Evolutionary conservation across 2,888 invertebrate genomes (phyloP).

Genomic region (Stenotaenia linearis): DNA sequence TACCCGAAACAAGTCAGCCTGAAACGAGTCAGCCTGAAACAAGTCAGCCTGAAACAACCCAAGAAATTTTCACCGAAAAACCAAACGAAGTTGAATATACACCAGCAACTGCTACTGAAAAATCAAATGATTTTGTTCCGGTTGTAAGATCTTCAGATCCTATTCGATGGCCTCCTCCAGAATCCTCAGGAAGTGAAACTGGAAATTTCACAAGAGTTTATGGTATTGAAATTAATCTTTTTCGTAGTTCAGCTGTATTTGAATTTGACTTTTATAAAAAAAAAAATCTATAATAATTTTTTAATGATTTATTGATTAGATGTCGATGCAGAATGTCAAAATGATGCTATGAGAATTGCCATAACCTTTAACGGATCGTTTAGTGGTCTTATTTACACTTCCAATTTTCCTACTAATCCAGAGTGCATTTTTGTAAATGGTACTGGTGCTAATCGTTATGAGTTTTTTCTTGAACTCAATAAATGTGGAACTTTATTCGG

Average conservation of each 20-base stretch:
- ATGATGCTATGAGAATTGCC: slow-evolving; percentile 90
- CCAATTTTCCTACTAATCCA: slow-evolving; percentile 86
- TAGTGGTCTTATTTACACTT: slow-evolving; percentile 79
- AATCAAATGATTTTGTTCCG: not conserved
- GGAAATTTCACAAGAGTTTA: slow-evolving; percentile 81
- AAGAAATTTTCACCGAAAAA: not conserved
- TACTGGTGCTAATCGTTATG: slow-evolving; percentile 82
- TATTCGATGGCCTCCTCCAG: not conserved
- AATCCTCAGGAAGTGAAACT: slow-evolving; percentile 59
- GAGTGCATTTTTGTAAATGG: slow-evolving; percentile 94
- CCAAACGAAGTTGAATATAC: not conserved
- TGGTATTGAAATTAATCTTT: slow-evolving; percentile 59
- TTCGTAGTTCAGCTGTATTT: too few species aligned
- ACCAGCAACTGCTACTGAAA: not conserved
- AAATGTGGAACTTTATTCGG: slow-evolving; percentile 85
- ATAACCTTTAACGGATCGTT: slow-evolving; percentile 90
- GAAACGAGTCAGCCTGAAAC: too few species aligned
- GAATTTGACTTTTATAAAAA: too few species aligned
- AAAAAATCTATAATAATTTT: too few species aligned
- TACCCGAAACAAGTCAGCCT: too few species aligned
- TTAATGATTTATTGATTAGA: slow-evolving; percentile 54
- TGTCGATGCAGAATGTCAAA: slow-evolving; percentile 91
- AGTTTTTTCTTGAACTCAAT: slow-evolving; percentile 87
- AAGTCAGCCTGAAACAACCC: not conserved
- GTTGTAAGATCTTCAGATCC: not conserved